A percentile compares a stretch with the other conserved stretches of the same genome.
Evolutionary conservation across 1,140 invertebrate genomes (phyloP).

Genomic region (Chironomus striatipennis): DNA sequence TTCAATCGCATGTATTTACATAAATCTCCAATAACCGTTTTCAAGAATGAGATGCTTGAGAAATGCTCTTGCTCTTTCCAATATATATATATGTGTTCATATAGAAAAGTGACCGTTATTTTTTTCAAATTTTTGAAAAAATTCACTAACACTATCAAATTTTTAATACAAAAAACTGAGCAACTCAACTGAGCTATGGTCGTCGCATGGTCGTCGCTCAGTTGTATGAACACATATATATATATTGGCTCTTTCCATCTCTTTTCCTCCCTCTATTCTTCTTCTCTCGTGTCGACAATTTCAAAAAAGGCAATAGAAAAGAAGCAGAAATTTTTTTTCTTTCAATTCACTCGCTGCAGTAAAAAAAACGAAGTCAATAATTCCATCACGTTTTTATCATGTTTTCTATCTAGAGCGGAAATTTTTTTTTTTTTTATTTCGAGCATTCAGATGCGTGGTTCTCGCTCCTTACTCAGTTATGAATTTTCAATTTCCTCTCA

Average conservation of each 20-base stretch:
- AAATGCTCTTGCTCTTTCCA: too few relatives aligned
- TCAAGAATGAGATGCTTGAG: slow-evolving; percentile 8
- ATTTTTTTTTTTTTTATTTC: not conserved
- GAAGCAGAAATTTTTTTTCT: not conserved
- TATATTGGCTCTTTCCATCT: not conserved
- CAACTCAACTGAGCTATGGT: too few relatives aligned
- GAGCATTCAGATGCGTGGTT: not conserved
- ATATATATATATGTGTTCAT: too few relatives aligned
- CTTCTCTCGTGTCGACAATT: not conserved
- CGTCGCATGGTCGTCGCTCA: too few relatives aligned
- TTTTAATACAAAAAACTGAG: too few relatives aligned
- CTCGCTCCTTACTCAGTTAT: not conserved
- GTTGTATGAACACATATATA: too few relatives aligned
- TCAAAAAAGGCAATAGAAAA: slow-evolving; percentile 12
- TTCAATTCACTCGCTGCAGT: not conserved
- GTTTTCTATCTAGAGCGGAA: slow-evolving; percentile 21
- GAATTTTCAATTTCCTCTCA: slow-evolving; percentile 3
- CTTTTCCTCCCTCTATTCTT: not conserved
- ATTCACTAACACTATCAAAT: too few relatives aligned
- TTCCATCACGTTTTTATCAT: slow-evolving; percentile 18
- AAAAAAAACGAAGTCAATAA: slow-evolving; percentile 16
- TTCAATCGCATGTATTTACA: slow-evolving; percentile 7
- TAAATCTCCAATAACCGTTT: slow-evolving; percentile 18
- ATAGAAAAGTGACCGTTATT: too few relatives aligned
- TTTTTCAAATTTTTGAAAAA: too few relatives aligned